Conservation (phyloP, 1,140 invertebrate species). For the Drosophila funebris region DNA sequence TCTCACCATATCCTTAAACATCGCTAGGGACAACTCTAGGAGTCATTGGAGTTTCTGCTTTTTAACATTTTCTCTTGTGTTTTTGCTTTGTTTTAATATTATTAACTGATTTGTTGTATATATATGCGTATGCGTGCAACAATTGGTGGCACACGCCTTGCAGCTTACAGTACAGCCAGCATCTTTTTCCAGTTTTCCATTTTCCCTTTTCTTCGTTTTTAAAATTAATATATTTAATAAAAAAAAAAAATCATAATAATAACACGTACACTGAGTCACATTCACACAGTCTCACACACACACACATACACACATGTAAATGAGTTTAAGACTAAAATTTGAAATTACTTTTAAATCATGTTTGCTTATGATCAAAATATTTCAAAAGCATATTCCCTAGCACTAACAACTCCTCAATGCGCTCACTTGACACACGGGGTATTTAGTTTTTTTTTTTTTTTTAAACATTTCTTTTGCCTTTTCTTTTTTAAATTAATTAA, state of each 20-base stretch:
- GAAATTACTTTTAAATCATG: background rate
- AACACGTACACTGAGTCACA: background rate
- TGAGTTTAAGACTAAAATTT: too few relatives aligned
- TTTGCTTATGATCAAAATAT: too few relatives aligned
- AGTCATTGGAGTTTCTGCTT: slow-evolving; percentile 1
- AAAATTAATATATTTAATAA: background rate
- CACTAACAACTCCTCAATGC: background rate
- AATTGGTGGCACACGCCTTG: background rate
- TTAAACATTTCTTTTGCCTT: too few relatives aligned
- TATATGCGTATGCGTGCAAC: background rate
- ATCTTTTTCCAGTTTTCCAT: too few relatives aligned
- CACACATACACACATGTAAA: too few relatives aligned
- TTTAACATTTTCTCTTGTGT: background rate
- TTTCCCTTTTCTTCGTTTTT: too few relatives aligned
- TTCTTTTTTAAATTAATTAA: too few relatives aligned
- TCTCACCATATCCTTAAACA: background rate
- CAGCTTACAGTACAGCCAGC: too few relatives aligned
- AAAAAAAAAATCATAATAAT: slow-evolving; percentile 14
- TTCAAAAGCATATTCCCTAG: too few relatives aligned
- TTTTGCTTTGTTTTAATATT: background rate
- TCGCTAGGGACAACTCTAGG: background rate
- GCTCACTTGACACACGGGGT: too few relatives aligned
- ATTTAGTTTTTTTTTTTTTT: too few relatives aligned
- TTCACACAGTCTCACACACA: background rate
- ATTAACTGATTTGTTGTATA: slow-evolving; percentile 8